These are phyloP conservation scores for Myxocyprinus asiaticus DNA, from an alignment of 2,113 vertebrate genomes.

Conservation along the genomic window DNA sequence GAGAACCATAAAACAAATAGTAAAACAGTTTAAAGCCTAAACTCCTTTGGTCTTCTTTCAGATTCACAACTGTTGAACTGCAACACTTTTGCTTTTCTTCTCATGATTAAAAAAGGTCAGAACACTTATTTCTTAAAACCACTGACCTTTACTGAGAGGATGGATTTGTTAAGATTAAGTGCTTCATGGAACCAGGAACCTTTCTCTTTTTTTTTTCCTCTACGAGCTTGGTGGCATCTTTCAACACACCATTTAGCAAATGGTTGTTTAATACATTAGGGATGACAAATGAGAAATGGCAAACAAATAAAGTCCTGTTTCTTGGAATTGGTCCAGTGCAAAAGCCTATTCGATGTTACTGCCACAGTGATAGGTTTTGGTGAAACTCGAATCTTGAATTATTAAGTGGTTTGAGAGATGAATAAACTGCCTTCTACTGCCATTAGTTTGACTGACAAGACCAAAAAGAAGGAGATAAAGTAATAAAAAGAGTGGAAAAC, in stretches of 20 bases:
- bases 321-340: slow-evolving; percentile 26
- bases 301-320: slow-evolving; percentile 38
- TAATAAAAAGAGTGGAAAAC: neutral
- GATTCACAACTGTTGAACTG: too few relatives aligned
- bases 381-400: neutral
- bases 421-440: neutral
- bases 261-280: slow-evolving; percentile 26
- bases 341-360: neutral
- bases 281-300: slow-evolving; percentile 29
- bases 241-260: slow-evolving; percentile 41
- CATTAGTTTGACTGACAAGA: slow-evolving; percentile 32
- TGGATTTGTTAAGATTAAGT: slow-evolving; percentile 39
- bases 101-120: slow-evolving; percentile 44
- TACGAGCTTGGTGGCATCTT: neutral
- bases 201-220: neutral
- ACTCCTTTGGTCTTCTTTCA: too few relatives aligned
- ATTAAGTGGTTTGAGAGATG: slow-evolving; percentile 15
- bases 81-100: too few relatives aligned
- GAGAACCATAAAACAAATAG: too few relatives aligned
- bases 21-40: too few relatives aligned
- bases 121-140: slow-evolving; percentile 54
- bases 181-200: too few relatives aligned
- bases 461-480: slow-evolving; percentile 27
- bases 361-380: neutral
- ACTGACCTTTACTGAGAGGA: slow-evolving; percentile 54